A percentile compares a stretch with the other conserved stretches of the same genome.
phyloP scores from a whole-genome alignment of 2,113 vertebrate genomes.

The Montifringilla adamsi region DNA sequence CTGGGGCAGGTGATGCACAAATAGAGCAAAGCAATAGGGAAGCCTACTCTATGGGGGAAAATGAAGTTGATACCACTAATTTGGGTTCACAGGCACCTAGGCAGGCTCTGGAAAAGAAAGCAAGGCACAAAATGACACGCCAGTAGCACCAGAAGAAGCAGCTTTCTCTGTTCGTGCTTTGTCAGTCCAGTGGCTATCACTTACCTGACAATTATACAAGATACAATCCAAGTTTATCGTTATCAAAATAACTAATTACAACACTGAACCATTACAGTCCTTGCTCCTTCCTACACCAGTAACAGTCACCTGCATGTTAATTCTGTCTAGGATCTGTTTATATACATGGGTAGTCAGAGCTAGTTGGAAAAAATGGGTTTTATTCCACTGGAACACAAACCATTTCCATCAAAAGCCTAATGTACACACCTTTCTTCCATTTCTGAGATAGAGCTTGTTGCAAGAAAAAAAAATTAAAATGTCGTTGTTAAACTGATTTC shows the following conservation, averaged over 20 bases:
- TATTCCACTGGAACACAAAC: background rate
- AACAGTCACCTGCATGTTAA: background rate
- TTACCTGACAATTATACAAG: background rate
- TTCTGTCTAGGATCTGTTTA: background rate
- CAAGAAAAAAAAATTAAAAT: background rate
- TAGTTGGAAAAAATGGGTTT: background rate
- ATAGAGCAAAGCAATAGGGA: background rate
- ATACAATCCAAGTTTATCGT: background rate
- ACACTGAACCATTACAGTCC: background rate
- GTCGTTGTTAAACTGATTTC: background rate
- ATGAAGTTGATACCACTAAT: background rate
- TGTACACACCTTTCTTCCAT: background rate
- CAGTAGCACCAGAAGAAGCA: background rate
- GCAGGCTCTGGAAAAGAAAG: background rate
- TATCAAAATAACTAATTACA: background rate
- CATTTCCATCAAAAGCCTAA: background rate
- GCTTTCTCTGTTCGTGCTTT: background rate
- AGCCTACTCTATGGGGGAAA: background rate
- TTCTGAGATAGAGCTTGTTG: background rate
- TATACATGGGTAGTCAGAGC: background rate
- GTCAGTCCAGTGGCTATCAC: background rate
- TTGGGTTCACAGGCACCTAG: background rate
- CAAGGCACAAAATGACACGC: background rate
- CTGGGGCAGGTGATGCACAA: background rate
- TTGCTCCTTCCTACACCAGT: background rate